These are phyloP conservation scores for Octopus bimaculoides DNA, from an alignment of 1,140 invertebrate species.

Conservation along the genomic window DNA sequence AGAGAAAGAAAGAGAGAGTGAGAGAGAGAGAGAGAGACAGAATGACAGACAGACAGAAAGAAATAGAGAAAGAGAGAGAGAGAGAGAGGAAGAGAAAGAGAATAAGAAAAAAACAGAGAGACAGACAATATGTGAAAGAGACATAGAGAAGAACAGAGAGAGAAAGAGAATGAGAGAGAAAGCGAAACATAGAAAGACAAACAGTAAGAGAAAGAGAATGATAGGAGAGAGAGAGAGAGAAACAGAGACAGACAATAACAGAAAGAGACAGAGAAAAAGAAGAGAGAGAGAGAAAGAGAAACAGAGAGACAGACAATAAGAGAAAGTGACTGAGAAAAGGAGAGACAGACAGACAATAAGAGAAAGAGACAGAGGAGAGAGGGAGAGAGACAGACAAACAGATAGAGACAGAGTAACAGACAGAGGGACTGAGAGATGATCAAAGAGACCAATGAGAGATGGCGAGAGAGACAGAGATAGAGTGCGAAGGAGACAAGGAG, in stretches of 20 bases:
- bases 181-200: not conserved
- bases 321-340: not conserved
- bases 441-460: too few relatives aligned
- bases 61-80: not conserved
- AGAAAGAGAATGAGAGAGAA: not conserved
- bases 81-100: not conserved
- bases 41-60: not conserved
- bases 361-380: too few relatives aligned
- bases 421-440: too few relatives aligned
- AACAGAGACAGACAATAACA: slow-evolving; percentile 9
- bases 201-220: not conserved
- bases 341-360: too few relatives aligned
- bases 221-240: not conserved
- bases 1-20: not conserved
- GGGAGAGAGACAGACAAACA: too few relatives aligned
- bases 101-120: not conserved
- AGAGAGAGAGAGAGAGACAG: not conserved
- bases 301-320: not conserved
- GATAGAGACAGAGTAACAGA: too few relatives aligned
- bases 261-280: not conserved
- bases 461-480: too few relatives aligned
- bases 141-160: slow-evolving; percentile 8
- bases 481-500: too few relatives aligned
- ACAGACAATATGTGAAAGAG: not conserved
- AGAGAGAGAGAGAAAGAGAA: not conserved